These are phyloP conservation scores for Bos javanicus DNA, from an alignment of 2,113 vertebrate genomes.

Conservation along the genomic window DNA sequence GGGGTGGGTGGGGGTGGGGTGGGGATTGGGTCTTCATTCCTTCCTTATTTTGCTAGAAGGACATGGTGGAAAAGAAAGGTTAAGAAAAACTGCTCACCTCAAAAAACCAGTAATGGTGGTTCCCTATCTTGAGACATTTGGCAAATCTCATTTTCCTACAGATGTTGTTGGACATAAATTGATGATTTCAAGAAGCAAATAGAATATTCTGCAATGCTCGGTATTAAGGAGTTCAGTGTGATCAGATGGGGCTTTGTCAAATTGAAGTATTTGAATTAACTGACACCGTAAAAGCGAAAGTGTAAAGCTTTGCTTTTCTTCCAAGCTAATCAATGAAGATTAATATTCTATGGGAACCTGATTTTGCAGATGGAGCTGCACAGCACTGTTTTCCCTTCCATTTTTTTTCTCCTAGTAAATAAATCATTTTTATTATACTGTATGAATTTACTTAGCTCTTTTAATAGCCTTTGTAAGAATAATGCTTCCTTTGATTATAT, in stretches of 20 bases:
- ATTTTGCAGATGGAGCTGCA: slow-evolving; percentile 70
- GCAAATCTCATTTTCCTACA: slow-evolving; percentile 70
- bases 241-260: slow-evolving; percentile 72
- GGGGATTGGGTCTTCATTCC: background rate
- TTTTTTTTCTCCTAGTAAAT: slow-evolving; percentile 77
- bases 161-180: slow-evolving; percentile 74
- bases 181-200: slow-evolving; percentile 70
- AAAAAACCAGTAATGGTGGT: background rate
- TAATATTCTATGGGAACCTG: slow-evolving; percentile 78
- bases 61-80: background rate
- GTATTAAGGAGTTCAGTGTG: slow-evolving; percentile 61
- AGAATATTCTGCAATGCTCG: slow-evolving; percentile 60
- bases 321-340: slow-evolving; percentile 73
- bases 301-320: slow-evolving; percentile 53
- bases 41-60: background rate
- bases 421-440: slow-evolving; percentile 83
- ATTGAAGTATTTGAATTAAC: slow-evolving; percentile 71
- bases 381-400: slow-evolving; percentile 72
- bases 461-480: slow-evolving; percentile 77
- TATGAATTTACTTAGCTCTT: slow-evolving; percentile 83
- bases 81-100: background rate
- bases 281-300: slow-evolving; percentile 46
- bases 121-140: slow-evolving; percentile 57
- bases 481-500: slow-evolving; percentile 77
- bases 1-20: no score